Base-by-base conservation (phyloP, 2,888 invertebrate species). In the Pasiphila rectangulata region DNA sequence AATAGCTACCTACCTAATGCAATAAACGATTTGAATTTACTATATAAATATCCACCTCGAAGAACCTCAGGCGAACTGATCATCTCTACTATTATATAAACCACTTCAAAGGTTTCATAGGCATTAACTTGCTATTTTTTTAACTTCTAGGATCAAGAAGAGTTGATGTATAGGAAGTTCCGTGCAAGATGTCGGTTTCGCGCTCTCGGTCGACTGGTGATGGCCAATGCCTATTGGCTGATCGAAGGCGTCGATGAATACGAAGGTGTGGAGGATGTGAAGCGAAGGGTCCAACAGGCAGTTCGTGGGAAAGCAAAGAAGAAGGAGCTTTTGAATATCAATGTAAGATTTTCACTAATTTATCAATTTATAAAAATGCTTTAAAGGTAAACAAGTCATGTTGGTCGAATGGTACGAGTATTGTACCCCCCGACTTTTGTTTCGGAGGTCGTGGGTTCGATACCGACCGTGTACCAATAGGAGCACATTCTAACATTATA, bases 151-250 rank as follows among this genome's bases (percentile, higher is more conserved):
- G 83, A 84, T 51, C 83, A 86, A 1, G 84, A 84, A 56, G 74
- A 74, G 51, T 48, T 58, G 25, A 73, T 83, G 79, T 69, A 57
- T 42, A 72, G 65, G 46, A 90, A 85, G 48, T 84, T 87, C 40
- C 70, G 69, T 9, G 90, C 90, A 0, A 90, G 89, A 71, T 83
- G 87, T 51, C 75, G 82, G 43, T 93, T 93, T 56, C 87, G 88
- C 30, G 91, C 90, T 1, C 55, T 91, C 0, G 90, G 90, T 0
- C 89, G 92, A 1, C 64, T 90, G 54, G 91, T 91, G 0, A 83
- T 92, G 59, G 83, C 86, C 4, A 93, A 93, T 63, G 57, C 80
- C 0, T 84, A 83, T 54, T 92, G 92, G 92, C 56, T 92, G 51
- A 83, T 82, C 20, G 91, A 91, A 57, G 79, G 78, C 4, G 68